phyloP scores from a whole-genome alignment of 2,113 vertebrate species.

The Pituophis catenifer region DNA sequence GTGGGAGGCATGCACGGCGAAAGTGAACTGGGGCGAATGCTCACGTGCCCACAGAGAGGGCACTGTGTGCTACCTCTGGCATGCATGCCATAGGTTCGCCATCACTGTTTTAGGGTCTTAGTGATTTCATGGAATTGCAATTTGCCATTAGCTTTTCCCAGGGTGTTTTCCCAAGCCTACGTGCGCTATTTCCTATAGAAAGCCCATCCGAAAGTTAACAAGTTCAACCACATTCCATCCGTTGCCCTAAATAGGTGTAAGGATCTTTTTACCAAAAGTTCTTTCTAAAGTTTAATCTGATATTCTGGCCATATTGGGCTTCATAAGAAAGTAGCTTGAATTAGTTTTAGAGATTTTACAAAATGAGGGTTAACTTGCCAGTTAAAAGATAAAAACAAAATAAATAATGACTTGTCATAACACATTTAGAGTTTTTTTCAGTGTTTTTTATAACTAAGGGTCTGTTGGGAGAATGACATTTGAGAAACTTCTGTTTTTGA shows the following conservation, averaged over 20 bases:
- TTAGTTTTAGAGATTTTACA: not conserved
- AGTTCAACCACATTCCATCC: not conserved
- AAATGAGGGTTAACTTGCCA: not conserved
- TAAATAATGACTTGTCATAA: not conserved
- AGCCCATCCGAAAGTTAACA: not conserved
- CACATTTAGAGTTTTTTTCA: not conserved
- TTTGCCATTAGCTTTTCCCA: no score
- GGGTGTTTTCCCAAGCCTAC: no score
- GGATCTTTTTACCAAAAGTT: not conserved
- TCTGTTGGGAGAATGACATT: not conserved
- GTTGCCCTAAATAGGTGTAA: not conserved
- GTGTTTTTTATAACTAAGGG: not conserved
- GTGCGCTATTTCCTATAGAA: no score
- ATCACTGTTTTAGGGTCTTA: no score
- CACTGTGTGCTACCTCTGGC: no score
- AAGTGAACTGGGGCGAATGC: no score
- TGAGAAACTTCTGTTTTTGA: not conserved
- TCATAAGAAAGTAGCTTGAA: not conserved
- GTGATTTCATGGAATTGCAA: no score
- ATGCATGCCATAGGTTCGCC: no score
- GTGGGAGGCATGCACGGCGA: no score
- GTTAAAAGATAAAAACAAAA: not conserved
- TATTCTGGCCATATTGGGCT: not conserved
- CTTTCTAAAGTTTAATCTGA: not conserved
- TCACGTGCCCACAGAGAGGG: no score